Evolutionary conservation across 2,797 vertebrate genomes (phyloP).

Genomic region (Dendrocincla tyrannina): DNA sequence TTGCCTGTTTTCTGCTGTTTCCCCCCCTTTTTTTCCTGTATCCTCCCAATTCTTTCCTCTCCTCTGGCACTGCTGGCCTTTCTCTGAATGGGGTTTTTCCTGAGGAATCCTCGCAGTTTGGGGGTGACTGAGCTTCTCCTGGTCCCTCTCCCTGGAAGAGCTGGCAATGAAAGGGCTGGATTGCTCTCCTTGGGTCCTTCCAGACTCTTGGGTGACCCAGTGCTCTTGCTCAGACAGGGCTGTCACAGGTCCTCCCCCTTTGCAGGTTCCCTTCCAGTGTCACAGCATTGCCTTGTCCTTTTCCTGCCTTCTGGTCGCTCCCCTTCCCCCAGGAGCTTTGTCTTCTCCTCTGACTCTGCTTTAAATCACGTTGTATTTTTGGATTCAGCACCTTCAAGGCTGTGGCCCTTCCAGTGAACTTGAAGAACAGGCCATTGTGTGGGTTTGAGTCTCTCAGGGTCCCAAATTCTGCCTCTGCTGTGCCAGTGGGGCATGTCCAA

Average conservation of each 20-base stretch:
- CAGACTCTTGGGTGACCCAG: background rate
- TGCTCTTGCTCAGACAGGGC: background rate
- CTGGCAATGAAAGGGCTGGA: background rate
- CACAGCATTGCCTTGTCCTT: background rate
- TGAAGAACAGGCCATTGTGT: background rate
- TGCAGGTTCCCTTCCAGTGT: background rate
- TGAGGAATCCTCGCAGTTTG: background rate
- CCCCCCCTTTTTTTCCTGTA: background rate
- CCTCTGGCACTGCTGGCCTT: background rate
- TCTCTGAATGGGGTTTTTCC: background rate
- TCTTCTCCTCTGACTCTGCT: background rate
- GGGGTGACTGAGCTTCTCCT: background rate
- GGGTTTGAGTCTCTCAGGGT: background rate
- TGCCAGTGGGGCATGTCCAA: background rate
- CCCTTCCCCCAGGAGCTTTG: background rate
- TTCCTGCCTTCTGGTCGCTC: background rate
- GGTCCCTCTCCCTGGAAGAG: fast-evolving
- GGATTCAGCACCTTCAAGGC: background rate
- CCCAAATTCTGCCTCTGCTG: background rate
- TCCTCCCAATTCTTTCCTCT: background rate
- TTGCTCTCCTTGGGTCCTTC: background rate
- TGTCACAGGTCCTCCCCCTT: background rate
- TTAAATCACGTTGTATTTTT: background rate
- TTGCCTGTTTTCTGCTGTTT: background rate
- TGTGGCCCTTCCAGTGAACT: background rate